A percentile compares a stretch with the other conserved stretches of the same genome.
These are phyloP conservation scores for Pristionchus fissidentatus DNA, from an alignment of 2,888 invertebrate species.

Conservation along the genomic window DNA sequence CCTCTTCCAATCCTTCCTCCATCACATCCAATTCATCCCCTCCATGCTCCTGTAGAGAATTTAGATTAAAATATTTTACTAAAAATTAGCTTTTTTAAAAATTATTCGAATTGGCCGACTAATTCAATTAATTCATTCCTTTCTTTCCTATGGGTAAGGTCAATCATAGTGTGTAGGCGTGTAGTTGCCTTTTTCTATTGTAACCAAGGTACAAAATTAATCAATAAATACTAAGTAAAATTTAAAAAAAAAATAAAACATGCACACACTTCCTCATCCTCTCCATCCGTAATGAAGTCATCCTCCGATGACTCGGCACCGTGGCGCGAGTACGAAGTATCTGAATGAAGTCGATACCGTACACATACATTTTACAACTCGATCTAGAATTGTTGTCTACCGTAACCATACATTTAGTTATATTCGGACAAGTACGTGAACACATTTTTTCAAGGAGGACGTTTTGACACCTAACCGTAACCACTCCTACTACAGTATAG, in stretches of 20 bases:
- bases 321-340: slow-evolving; percentile 7
- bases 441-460: too few species aligned
- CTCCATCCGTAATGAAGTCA: slow-evolving; percentile 20
- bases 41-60: slow-evolving; percentile 18
- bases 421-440: too few species aligned
- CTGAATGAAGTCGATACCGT: background rate
- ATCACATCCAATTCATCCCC: slow-evolving; percentile 22
- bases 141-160: background rate
- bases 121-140: background rate
- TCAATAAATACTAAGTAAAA: background rate
- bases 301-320: background rate
- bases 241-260: too few species aligned
- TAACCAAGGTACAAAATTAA: too few species aligned
- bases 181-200: too few species aligned
- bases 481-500: background rate
- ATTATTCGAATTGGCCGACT: too few species aligned
- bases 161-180: too few species aligned
- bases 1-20: slow-evolving; percentile 40
- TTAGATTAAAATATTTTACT: too few species aligned
- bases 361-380: background rate
- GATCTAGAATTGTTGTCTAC: too few species aligned
- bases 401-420: too few species aligned
- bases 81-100: too few species aligned
- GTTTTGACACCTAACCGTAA: too few species aligned
- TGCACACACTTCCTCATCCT: background rate